Evolutionary conservation across 1,140 invertebrate species (phyloP).

Genomic region (Lasioglossum baleicum): DNA sequence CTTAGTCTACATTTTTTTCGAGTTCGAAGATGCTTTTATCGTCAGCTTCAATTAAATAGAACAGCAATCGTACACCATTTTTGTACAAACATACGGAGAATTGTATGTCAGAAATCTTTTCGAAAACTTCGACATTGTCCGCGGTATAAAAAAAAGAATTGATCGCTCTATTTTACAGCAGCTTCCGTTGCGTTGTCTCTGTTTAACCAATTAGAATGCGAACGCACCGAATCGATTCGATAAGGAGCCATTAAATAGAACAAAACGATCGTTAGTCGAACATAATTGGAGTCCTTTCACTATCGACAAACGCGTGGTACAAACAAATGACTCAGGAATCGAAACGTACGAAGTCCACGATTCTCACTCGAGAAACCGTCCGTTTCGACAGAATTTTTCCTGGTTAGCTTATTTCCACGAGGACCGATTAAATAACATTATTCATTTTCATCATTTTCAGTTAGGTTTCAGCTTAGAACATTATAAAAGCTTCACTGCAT

Average conservation of each 20-base stretch:
- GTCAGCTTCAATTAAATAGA: no score
- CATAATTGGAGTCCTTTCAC: neutral
- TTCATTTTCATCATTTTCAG: no score
- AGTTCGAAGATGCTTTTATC: no score
- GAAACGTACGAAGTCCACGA: constrained; percentile 18
- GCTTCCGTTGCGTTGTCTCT: neutral
- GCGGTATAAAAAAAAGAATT: neutral
- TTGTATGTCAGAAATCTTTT: no score
- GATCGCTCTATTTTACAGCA: neutral
- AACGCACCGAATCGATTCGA: neutral
- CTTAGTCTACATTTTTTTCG: no score
- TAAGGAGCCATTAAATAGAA: neutral
- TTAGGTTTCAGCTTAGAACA: no score
- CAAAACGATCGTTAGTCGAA: constrained; percentile 8
- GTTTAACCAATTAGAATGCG: neutral
- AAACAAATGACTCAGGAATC: constrained; percentile 16
- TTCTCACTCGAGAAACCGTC: neutral
- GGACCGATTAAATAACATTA: no score
- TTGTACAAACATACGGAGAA: no score
- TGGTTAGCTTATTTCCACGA: no score
- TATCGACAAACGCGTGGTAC: neutral
- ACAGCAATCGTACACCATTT: no score
- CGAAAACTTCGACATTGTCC: no score
- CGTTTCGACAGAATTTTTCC: neutral
- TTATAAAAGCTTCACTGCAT: no score